These are phyloP conservation scores for Haplochromis burtoni DNA, from an alignment of 2,113 vertebrate species.

Conservation along the genomic window DNA sequence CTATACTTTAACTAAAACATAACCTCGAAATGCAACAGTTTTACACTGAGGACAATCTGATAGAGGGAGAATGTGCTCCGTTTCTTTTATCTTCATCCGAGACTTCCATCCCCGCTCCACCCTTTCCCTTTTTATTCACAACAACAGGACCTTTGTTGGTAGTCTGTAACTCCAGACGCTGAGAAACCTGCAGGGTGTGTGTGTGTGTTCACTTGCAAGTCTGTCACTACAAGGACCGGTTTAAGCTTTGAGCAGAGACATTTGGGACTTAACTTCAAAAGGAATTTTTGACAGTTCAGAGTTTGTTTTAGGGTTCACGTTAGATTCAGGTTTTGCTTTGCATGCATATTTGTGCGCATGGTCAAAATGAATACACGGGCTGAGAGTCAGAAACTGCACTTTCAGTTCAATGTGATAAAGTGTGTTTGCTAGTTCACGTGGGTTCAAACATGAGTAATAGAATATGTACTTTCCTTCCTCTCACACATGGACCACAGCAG, in stretches of 20 bases:
- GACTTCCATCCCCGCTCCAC: not conserved
- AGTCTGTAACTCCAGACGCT: constrained; percentile 50
- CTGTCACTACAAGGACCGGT: not conserved
- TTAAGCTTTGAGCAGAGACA: not conserved
- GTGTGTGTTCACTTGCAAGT: not conserved
- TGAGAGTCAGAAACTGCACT: not conserved
- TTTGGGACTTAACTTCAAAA: not conserved
- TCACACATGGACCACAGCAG: not conserved
- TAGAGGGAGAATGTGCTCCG: constrained; percentile 11
- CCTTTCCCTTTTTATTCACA: not conserved
- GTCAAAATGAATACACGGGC: not conserved
- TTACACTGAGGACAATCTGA: constrained; percentile 5
- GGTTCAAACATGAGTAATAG: not conserved
- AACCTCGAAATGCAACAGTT: not conserved
- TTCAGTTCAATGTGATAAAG: not conserved
- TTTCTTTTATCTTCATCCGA: constrained; percentile 28
- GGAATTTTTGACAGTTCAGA: not conserved
- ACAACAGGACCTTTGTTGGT: constrained; percentile 53
- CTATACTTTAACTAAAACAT: not conserved
- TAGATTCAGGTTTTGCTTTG: not conserved
- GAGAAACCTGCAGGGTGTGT: constrained; percentile 29
- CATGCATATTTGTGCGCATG: not conserved
- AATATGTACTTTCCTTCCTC: not conserved
- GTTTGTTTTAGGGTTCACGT: not conserved
- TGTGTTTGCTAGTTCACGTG: not conserved